These are phyloP conservation scores for Spodoptera littoralis DNA, from an alignment of 2,888 invertebrate species.

Conservation along the genomic window DNA sequence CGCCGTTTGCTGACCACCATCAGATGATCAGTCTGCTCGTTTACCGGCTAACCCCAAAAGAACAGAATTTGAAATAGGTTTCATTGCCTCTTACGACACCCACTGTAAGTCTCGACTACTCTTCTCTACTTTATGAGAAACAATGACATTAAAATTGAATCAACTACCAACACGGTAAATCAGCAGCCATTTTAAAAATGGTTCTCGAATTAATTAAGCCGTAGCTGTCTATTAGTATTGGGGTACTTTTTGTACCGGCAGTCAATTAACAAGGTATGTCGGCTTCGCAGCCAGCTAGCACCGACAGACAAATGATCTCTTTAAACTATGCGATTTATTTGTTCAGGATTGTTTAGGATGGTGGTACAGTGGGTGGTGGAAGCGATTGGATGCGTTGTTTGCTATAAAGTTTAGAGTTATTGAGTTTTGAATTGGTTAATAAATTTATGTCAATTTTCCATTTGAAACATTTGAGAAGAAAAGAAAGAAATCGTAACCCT, in stretches of 20 bases:
- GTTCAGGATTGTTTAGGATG: slow-evolving; percentile 30
- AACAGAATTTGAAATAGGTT: too few species aligned
- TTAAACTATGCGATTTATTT: slow-evolving; percentile 56
- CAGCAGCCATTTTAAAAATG: slow-evolving; percentile 39
- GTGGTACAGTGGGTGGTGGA: neutral
- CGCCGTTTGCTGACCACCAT: too few species aligned
- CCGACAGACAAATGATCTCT: slow-evolving; percentile 60
- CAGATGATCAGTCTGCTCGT: too few species aligned
- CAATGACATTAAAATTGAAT: neutral
- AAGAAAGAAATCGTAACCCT: too few species aligned
- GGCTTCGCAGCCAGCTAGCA: slow-evolving; percentile 48
- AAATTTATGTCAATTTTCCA: too few species aligned
- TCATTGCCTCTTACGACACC: too few species aligned
- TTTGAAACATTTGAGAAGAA: too few species aligned
- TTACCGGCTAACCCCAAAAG: too few species aligned
- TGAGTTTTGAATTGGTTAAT: too few species aligned
- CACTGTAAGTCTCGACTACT: too few species aligned
- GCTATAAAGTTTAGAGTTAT: neutral
- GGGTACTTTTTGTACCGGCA: slow-evolving; percentile 47
- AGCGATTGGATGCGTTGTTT: slow-evolving; percentile 15
- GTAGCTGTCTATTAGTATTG: slow-evolving; percentile 41
- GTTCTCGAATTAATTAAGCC: slow-evolving; percentile 40
- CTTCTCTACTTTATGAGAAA: too few species aligned
- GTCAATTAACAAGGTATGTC: slow-evolving; percentile 62
- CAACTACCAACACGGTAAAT: slow-evolving; percentile 29